Evolutionary conservation across 2,113 vertebrate species (phyloP).

Genomic region (Platichthys stellatus): DNA sequence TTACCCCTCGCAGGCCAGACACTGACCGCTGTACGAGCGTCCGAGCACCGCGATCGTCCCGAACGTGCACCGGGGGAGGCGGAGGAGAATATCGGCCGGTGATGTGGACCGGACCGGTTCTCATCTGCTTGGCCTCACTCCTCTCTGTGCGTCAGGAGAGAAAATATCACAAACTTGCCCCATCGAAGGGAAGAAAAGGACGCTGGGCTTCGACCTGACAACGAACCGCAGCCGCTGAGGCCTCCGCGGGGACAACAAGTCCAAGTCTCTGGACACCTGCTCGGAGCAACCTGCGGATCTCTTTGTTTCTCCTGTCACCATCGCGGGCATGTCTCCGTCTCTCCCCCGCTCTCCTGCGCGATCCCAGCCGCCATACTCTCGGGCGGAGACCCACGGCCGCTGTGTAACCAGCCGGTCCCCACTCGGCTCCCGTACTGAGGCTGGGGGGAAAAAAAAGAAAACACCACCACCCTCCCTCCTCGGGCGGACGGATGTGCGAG

Average conservation of each 20-base stretch:
- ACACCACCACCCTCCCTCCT: constrained; percentile 21
- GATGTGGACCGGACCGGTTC: constrained; percentile 54
- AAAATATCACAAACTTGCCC: constrained; percentile 73
- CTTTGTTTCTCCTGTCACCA: not conserved
- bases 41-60: constrained; percentile 47
- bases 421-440: constrained; percentile 82
- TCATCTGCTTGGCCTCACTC: constrained; percentile 74
- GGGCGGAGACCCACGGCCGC: constrained; percentile 82
- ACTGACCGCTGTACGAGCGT: constrained; percentile 52
- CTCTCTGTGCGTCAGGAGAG: constrained; percentile 49
- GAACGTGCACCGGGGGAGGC: constrained; percentile 33
- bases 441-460: not conserved
- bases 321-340: constrained; percentile 51
- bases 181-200: constrained; percentile 59
- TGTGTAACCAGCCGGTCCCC: constrained; percentile 72
- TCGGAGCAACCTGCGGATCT: no score
- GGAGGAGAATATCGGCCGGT: not conserved
- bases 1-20: constrained; percentile 68
- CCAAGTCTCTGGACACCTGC: not conserved
- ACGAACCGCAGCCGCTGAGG: constrained; percentile 5
- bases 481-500: constrained; percentile 55
- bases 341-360: constrained; percentile 63
- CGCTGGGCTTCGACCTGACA: constrained; percentile 35
- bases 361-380: constrained; percentile 82
- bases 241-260: no score